phyloP scores from a whole-genome alignment of 2,888 invertebrate genomes.

The Rhorus exstirpatorius region DNA sequence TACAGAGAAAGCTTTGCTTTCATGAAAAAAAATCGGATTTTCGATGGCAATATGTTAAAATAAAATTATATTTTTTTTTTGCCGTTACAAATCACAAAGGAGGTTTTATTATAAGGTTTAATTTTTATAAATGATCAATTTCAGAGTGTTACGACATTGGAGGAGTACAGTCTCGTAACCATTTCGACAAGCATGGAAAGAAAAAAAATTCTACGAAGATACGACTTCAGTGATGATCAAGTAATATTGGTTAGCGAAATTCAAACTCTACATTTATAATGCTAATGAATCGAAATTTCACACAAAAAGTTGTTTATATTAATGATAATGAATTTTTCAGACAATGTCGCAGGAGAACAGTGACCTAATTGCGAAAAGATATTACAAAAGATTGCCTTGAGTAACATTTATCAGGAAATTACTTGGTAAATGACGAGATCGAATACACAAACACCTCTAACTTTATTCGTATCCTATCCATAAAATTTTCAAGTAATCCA shows the following conservation, averaged over 20 bases:
- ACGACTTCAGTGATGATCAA: slow-evolving; percentile 85
- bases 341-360: slow-evolving; percentile 88
- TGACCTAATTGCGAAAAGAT: slow-evolving; percentile 87
- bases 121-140: slow-evolving; percentile 77
- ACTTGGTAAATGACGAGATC: background rate
- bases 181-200: slow-evolving; percentile 84
- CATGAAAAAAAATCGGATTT: no score
- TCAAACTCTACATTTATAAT: background rate
- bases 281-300: background rate
- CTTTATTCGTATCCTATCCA: background rate
- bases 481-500: background rate
- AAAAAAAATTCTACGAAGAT: slow-evolving; percentile 84
- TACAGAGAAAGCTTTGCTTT: no score
- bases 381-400: slow-evolving; percentile 86
- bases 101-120: no score
- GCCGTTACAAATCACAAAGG: no score
- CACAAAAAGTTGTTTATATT: slow-evolving; percentile 11
- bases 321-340: slow-evolving; percentile 85
- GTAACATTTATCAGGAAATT: background rate
- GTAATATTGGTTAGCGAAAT: slow-evolving; percentile 79
- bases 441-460: background rate
- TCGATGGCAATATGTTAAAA: no score
- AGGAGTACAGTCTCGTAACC: slow-evolving; percentile 87
- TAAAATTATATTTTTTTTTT: no score
- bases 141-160: slow-evolving; percentile 88